Conservation (phyloP, 2,888 invertebrate genomes). For the Dicycla oo region DNA sequence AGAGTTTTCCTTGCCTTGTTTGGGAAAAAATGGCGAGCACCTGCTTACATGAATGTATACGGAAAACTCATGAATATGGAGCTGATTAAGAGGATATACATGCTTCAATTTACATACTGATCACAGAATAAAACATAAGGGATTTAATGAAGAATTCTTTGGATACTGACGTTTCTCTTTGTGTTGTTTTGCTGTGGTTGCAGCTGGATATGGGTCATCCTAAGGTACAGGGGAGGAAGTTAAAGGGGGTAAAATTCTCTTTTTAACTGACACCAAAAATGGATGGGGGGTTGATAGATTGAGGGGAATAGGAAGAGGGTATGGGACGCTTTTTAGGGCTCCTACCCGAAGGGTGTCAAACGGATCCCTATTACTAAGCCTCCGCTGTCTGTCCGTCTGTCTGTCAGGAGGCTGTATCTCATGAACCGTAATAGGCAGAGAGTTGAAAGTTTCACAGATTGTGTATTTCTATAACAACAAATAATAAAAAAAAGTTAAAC, state of each 20-base stretch:
- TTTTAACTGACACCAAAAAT: neutral
- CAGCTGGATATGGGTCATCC: neutral
- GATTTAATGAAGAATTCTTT: conserved; percentile 40
- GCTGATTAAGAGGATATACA: conserved; percentile 56
- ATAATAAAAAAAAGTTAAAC: too few species aligned
- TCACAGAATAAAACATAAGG: conserved; percentile 52
- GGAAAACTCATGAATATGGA: conserved; percentile 53
- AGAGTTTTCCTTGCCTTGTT: conserved; percentile 23
- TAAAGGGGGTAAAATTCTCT: neutral
- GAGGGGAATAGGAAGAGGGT: neutral
- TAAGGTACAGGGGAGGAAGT: neutral
- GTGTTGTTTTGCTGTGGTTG: neutral
- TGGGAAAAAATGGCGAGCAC: conserved; percentile 36
- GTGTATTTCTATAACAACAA: too few species aligned
- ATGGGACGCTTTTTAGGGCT: too few species aligned
- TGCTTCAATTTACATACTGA: conserved; percentile 53
- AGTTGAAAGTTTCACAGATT: too few species aligned
- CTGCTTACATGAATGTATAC: conserved; percentile 46
- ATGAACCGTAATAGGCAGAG: too few species aligned
- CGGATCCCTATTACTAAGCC: too few species aligned
- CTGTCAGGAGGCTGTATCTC: too few species aligned
- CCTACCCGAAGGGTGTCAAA: too few species aligned
- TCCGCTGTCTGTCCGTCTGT: too few species aligned
- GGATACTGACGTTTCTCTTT: conserved; percentile 1
- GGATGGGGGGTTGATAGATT: too few species aligned